Evolutionary conservation across 2,797 vertebrate species (phyloP), one percentile per base, ranked within the genome.

Genomic region (Otus scops): DNA sequence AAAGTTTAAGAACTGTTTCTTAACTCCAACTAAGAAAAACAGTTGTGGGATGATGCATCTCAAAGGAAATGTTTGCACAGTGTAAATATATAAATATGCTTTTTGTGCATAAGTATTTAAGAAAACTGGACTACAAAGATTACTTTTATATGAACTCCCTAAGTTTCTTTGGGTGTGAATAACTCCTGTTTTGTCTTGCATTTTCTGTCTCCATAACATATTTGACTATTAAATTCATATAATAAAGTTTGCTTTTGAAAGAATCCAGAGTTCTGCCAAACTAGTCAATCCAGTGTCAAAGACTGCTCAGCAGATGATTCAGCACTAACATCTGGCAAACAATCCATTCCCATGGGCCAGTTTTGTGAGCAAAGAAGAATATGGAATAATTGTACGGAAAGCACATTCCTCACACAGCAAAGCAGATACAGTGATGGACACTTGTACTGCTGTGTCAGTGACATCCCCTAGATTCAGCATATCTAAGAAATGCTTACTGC

Each of bases 61-160:
- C 77, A 86, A 93, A 91, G 43, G 84, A 91, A 53, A 5, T 50
- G 70, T 88, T 97, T 95, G 93, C 95, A 92, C 92, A 86, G 30
- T 97, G 75, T 97, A 90, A 95, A 96, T 97, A 93, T 88, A 95
- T 94, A 96, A 92, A 94, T 97, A 96, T 74, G 56, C 88, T 91
- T 97, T 91, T 96, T 97, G 85, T 96, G 96, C 96, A 81, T 94
- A 96, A 97, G 91, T 98, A 98, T 98, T 98, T 98, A 98, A 98
- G 93, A 95, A 96, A 97, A 98, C 93, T 95, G 92, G 92, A 97
- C 92, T 93, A 91, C 93, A 94, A 93, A 97, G 88, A 93, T 79
- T 93, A 97, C 96, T 98, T 97, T 97, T 97, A 91, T 97, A 97
- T 57, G 91, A 96, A 95, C 8, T n/a, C 75, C 77, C 9, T 56